Evolutionary conservation across 2,888 invertebrate species (phyloP), one percentile per base, ranked within the genome.

Genomic region (Acanthosepion pharaonis): DNA sequence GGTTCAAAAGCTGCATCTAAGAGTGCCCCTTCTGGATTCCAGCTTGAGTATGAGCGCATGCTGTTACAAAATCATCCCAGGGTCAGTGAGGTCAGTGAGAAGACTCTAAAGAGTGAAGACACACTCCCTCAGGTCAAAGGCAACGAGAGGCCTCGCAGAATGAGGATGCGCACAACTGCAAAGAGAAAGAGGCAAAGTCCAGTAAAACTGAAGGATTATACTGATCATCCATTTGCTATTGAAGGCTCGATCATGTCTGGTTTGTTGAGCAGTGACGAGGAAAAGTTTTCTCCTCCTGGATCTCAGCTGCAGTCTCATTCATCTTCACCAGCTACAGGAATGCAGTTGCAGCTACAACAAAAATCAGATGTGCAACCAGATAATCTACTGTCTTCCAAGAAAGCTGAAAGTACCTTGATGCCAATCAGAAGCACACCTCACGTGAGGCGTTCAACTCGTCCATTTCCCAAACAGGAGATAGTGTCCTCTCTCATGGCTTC

Each of bases 1-100:
- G 53, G 93, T 93, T 49, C 93, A 53, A 93, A 93, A 51, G 93
- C n/a, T 53, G 53, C 53, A 53, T 28, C 51, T 28, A 93, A 93
- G 20, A 93, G 53, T 53, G 93, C 93, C 42, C 93, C 93, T 18
- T 93, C 93, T 28, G 93, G 93, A 93, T 93, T 93, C 53, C 93
- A 93, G 33, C 53, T 93, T 53, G 93, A 93, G 53, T 93, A 93
- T 53, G 93, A 93, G 53, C 93, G 93, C 28, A 93, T 93, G 93
- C 49, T 93, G 49, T 93, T n/a, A 28, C 93, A 93, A 53, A 93
- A 93, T 93, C 93, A 49, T n/a, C 93, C 51, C 15, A 28, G 53
- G n/a, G 51, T 49, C 28, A 53, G 51, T n/a, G 78, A 78, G n/a
- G 51, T 49, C 28, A 53, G 51, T n/a, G 78, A 78, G 78, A 78